phyloP scores from a whole-genome alignment of 2,797 vertebrate species.

The Mormyrops boulengeri region DNA sequence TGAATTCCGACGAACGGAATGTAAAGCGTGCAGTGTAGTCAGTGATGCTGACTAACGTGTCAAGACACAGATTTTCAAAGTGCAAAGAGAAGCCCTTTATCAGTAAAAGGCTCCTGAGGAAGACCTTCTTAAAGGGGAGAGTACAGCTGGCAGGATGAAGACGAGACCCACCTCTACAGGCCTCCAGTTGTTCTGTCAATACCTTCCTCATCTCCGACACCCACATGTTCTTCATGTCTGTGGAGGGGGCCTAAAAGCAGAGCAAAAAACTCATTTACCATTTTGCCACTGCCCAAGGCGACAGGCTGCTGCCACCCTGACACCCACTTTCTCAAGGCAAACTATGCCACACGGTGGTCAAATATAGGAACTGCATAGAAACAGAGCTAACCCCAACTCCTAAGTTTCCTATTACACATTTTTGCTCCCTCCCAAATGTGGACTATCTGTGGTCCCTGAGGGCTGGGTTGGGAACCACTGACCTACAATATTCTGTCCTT shows the following conservation, averaged over 20 bases:
- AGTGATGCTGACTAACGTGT: neutral
- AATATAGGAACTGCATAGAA: neutral
- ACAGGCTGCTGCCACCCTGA: too few relatives aligned
- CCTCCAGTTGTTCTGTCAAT: constrained; percentile 81
- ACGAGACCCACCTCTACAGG: constrained; percentile 71
- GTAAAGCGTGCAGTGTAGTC: neutral
- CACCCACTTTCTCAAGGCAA: neutral
- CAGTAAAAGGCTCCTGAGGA: neutral
- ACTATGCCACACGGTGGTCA: constrained; percentile 43
- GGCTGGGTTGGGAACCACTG: too few relatives aligned
- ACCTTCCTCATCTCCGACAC: constrained; percentile 93
- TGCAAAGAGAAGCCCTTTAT: neutral
- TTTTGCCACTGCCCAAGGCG: neutral
- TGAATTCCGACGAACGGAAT: neutral
- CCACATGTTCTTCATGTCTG: constrained; percentile 89
- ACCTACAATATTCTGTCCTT: neutral
- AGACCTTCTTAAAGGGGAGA: neutral
- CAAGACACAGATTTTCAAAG: neutral
- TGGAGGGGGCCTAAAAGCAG: constrained; percentile 73
- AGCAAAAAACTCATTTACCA: neutral
- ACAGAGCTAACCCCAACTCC: neutral
- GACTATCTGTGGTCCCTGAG: too few relatives aligned
- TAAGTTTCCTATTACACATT: neutral
- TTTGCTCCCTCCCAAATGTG: too few relatives aligned
- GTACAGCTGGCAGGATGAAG: neutral